Base-by-base conservation (phyloP, 2,888 invertebrate species). In the Drosophila tripunctata region DNA sequence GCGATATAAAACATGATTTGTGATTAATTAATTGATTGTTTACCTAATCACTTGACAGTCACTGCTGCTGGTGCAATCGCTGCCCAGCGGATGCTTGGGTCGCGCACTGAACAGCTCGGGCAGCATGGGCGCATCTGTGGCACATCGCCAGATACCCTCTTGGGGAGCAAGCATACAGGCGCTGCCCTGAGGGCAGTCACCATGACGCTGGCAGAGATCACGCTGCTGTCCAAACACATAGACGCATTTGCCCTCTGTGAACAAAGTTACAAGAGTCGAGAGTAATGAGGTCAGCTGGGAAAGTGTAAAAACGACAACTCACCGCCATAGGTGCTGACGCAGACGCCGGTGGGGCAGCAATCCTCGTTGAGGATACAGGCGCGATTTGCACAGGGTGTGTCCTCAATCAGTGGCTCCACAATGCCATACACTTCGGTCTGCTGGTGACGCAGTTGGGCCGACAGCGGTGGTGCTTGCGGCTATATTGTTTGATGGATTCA, bases 131-230 rank as follows among this genome's bases (percentile, higher is more conserved):
- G 96, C 94, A 75, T 96, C 95, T 0, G 95, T 94, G 76, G 96
- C 95, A 92, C 97, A 97, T 2, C 96, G 95, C 89, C 96, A 94
- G 21, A 93, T 92, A 51, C 92, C 93, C 50, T 75, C 73, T 50
- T 91, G 91, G 14, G 89, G 87, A 3, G 94, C 93, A 0, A 82
- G 73, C 67, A 95, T 94, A 91, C 97, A 97, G 74, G 96, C 93
- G 33, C 96, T 93, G 43, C 96, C 97, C 43, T 96, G 94, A 81
- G 96, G 96, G 75, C 97, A 97, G 89, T 97, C 97, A 81, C 94
- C 95, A 91, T 97, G 96, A 45, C 95, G 93, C 87, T 95, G 94
- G 65, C 97, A 97, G 6, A 96, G 93, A 89, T 97, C 96, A 0
- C 96, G 94, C 78, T 96, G 95, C 17, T 96, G 93, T 0, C 96